phyloP scores from a whole-genome alignment of 1,140 invertebrate genomes.

The Aphelinus certus region DNA sequence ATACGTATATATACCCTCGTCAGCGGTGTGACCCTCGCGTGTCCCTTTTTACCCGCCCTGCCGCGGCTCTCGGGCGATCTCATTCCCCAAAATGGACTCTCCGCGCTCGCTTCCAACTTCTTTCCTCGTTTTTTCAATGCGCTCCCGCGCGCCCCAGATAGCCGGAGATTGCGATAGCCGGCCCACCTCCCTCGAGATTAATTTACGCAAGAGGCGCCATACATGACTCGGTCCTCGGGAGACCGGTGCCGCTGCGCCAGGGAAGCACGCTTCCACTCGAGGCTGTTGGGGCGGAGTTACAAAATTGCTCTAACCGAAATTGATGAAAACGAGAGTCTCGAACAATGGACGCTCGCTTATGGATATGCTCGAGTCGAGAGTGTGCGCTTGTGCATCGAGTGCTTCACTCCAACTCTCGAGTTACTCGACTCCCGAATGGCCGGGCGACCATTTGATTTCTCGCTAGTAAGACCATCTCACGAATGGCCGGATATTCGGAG shows the following conservation, averaged over 20 bases:
- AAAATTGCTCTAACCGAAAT: too few species aligned
- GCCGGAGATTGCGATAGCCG: neutral
- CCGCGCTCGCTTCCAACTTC: slow-evolving; percentile 36
- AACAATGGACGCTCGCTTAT: too few species aligned
- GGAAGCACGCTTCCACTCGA: neutral
- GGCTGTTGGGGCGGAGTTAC: too few species aligned
- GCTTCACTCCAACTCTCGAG: too few species aligned
- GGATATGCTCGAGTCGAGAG: too few species aligned
- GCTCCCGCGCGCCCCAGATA: too few species aligned
- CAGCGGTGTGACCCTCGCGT: slow-evolving; percentile 47
- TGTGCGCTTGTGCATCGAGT: too few species aligned
- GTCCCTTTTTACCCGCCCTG: slow-evolving; percentile 46
- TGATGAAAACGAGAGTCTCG: too few species aligned
- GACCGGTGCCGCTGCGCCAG: neutral
- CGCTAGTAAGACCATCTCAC: too few species aligned
- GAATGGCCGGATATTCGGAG: too few species aligned
- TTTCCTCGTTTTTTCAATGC: slow-evolving; percentile 23
- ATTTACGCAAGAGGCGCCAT: slow-evolving; percentile 39
- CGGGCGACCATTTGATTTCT: too few species aligned
- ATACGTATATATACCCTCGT: slow-evolving; percentile 51
- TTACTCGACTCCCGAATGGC: too few species aligned
- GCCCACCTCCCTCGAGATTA: slow-evolving; percentile 45
- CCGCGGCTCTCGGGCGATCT: slow-evolving; percentile 45
- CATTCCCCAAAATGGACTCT: slow-evolving; percentile 64
- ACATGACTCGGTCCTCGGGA: slow-evolving; percentile 21